Evolutionary conservation across 1,140 invertebrate genomes (phyloP), one percentile per base, ranked within the genome.

Genomic region (Solen grandis): DNA sequence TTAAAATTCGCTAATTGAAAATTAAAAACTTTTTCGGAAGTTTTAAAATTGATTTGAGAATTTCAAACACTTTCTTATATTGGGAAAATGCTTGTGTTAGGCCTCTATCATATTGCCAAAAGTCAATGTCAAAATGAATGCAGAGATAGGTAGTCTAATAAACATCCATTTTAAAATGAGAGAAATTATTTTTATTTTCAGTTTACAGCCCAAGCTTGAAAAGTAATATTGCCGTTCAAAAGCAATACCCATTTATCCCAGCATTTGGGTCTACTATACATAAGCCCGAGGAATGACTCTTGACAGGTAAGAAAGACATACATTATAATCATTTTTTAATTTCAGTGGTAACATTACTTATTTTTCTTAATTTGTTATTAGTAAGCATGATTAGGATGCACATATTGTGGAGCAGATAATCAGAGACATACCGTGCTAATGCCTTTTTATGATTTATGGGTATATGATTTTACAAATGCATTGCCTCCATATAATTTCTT

Each of bases 201-300:
- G 65, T 69, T 38, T 69, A 19, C 38, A 50, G 41, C 52, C 65
- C 35, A 22, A 22, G n/a, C 10, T 27, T 50, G 31, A 55, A 55
- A 16, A 55, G 8, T 19, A 25, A 57, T 52, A 29, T 72, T 25
- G 69, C 69, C n/a, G 35, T 29, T 16, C 33, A 54, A 35, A 5
- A 16, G 10, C 69, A 72, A 27, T 57, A 19, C 29, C 52, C 69
- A 35, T 14, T 72, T 14, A 72, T 36, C 27, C 69, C 35, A 41
- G 76, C 36, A 60, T 60, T 36, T 63, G 59, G 27, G 27, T 8
- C 65, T 16, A 76, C 73, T 16, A 76, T 76, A n/a, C 60, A 77
- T 55, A 77, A 77, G 22, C 74, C 16, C 60, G 68, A 35, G 74
- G 74, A 29, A 77, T 77, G 74, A 77, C 60, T 52, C 33, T 66